Evolutionary conservation across 2,888 invertebrate species (phyloP), one percentile per base, ranked within the genome.

Genomic region (Epirrhoe alternata): DNA sequence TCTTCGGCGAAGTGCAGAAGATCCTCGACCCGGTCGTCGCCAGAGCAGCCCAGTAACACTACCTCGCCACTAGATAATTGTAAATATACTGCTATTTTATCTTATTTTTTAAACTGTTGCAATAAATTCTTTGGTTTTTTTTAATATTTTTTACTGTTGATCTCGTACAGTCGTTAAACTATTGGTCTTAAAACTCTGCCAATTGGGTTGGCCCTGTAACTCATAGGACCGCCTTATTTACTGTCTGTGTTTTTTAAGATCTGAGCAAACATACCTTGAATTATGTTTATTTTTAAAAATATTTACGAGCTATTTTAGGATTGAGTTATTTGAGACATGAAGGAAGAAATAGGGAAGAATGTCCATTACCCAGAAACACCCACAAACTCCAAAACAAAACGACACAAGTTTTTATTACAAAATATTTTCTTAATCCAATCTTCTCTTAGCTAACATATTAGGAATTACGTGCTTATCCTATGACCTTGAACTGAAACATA

Each of bases 1-100:
- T 98, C 79, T 98, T 98, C 84, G 86, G 77, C 0, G 96, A 97
- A 80, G 97, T 97, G 33, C 88, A 93, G 70, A 82, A 85, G 52
- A 90, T 94, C 68, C 86, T 97, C 61, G 95, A 96, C 82, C 94
- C 93, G 4, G 73, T 94, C 61, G 79, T 86, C n/a, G 77, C 77
- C n/a, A 50, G 42, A 8, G 60, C 74, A 1, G 66, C 74, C 65
- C 60, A 58, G 42, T 55, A 61, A 58, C 51, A 58, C 47, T 49
- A 64, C 60, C 58, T 63, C 56, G 60, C 60, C 57, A 56, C 50
- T 55, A 65, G 45, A 68, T 31, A 52, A 66, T 64, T 72, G 72
- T 72, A 72, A 53, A 69, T 70, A 71, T 4, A 45, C 49, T 47
- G 62, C 50, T 58, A 65, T 58, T 55, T 45, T 53, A 52, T 35